A percentile compares a stretch with the other conserved stretches of the same genome.
Evolutionary conservation across 2,888 invertebrate genomes (phyloP).

Genomic region (Cylindroiulus punctatus): DNA sequence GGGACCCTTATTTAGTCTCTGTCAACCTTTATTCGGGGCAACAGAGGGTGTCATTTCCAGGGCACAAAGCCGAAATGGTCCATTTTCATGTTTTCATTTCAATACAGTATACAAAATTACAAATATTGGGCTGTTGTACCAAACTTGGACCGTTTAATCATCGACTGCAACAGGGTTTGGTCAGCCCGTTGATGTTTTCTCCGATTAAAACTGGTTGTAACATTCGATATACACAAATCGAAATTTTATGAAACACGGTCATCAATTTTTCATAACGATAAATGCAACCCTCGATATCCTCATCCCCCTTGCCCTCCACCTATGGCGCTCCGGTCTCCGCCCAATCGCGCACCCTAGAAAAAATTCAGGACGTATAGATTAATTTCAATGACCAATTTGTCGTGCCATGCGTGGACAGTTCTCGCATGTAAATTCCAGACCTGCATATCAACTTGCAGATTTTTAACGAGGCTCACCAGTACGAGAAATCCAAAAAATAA

Average conservation of each 20-base stretch:
- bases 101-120: too few species aligned
- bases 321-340: not conserved
- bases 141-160: not conserved
- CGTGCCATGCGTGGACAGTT: conserved; percentile 34
- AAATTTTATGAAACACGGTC: not conserved
- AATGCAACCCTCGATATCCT: not conserved
- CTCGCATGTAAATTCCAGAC: not conserved
- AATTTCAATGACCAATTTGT: conserved; percentile 20
- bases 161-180: too few species aligned
- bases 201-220: not conserved
- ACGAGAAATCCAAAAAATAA: not conserved
- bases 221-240: not conserved
- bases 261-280: not conserved
- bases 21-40: not conserved
- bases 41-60: not conserved
- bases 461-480: not conserved
- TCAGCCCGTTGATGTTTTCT: too few species aligned
- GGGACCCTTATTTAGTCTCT: not conserved
- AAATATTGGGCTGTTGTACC: too few species aligned
- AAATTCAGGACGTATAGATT: not conserved
- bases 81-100: not conserved
- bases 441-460: not conserved
- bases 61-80: not conserved
- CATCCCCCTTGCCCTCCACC: not conserved
- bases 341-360: conserved; percentile 14